A percentile compares a stretch with the other conserved stretches of the same genome.
Evolutionary conservation across 2,888 invertebrate species (phyloP).

Genomic region (Xanthia togata): DNA sequence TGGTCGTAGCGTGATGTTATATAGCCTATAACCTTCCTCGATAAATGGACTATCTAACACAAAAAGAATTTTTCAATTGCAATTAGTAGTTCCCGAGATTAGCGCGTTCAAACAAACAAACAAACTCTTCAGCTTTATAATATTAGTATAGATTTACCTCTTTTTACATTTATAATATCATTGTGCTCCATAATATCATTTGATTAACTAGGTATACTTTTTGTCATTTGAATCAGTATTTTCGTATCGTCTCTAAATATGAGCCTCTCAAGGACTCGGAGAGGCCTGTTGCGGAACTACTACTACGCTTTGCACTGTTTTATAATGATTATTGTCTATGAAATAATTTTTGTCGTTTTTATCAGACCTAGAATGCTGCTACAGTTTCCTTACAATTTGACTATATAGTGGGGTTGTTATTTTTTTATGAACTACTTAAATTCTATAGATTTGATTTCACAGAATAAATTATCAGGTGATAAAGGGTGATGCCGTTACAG

Average conservation of each 20-base stretch:
- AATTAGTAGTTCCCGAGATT: too few species aligned
- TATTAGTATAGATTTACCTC: too few species aligned
- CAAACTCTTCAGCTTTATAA: too few species aligned
- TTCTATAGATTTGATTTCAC: background rate
- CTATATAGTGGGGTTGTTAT: background rate
- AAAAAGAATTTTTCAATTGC: too few species aligned
- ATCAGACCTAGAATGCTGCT: background rate
- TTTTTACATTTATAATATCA: too few species aligned
- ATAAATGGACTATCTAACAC: too few species aligned
- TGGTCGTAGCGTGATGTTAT: too few species aligned
- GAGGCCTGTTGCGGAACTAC: background rate
- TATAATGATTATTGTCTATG: slow-evolving; percentile 3
- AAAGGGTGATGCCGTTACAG: slow-evolving; percentile 14
- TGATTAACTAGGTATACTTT: background rate
- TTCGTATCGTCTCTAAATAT: slow-evolving; percentile 6
- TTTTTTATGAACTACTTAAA: background rate
- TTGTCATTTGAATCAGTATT: slow-evolving; percentile 7
- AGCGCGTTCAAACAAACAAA: too few species aligned
- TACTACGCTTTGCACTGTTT: background rate
- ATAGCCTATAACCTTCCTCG: too few species aligned
- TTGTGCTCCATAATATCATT: slow-evolving; percentile 3
- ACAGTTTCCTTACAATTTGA: slow-evolving; percentile 1
- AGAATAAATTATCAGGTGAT: background rate
- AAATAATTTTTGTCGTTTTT: background rate
- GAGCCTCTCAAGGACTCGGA: slow-evolving; percentile 12